Conservation (phyloP, 2,113 vertebrate species). For the Deroptyus accipitrinus region DNA sequence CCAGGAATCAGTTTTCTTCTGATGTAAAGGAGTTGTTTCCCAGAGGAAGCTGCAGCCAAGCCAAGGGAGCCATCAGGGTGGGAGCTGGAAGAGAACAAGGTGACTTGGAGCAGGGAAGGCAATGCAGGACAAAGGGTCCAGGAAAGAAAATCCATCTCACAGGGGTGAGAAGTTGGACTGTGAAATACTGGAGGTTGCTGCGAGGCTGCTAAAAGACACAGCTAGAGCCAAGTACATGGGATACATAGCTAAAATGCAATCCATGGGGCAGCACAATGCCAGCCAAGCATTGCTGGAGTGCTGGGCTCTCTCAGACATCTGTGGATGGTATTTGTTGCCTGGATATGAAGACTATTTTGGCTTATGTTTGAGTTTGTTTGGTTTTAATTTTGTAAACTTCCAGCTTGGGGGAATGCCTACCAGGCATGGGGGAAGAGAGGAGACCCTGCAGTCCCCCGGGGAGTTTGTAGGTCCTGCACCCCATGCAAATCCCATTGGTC, state of each 20-base stretch:
- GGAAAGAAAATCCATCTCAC: not conserved
- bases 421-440: not conserved
- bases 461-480: not conserved
- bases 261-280: rapidly evolving
- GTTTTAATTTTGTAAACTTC: not conserved
- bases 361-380: not conserved
- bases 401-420: not conserved
- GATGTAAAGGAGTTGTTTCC: not conserved
- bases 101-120: not conserved
- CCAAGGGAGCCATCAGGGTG: not conserved
- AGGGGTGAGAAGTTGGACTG: not conserved
- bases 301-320: not conserved
- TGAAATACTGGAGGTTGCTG: not conserved
- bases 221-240: rapidly evolving
- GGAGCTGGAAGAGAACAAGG: not conserved
- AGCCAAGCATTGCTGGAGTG: rapidly evolving
- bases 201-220: not conserved
- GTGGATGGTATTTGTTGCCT: not conserved
- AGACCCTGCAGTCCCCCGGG: not conserved
- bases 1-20: not conserved
- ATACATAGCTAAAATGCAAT: not conserved
- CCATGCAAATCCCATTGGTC: not conserved
- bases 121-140: not conserved
- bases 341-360: not conserved
- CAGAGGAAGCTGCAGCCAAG: not conserved